phyloP scores from a whole-genome alignment of 2,113 vertebrate genomes.

The Oryzias melastigma region DNA sequence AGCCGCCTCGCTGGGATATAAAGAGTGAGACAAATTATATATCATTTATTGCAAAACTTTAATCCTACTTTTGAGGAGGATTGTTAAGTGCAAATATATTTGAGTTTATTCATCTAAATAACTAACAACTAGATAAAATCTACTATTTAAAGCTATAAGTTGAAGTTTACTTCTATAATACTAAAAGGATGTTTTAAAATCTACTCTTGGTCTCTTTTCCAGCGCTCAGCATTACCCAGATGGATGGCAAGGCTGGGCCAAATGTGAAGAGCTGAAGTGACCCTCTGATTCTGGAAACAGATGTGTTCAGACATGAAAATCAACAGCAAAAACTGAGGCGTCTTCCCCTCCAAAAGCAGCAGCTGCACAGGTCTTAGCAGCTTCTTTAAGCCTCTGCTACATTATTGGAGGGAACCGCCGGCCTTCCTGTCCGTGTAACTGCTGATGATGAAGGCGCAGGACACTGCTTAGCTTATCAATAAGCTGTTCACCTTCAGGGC shows the following conservation, averaged over 20 bases:
- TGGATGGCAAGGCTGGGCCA: slow-evolving; percentile 90
- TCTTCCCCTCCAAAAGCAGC: background rate
- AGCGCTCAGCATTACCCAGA: slow-evolving; percentile 87
- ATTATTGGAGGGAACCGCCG: background rate
- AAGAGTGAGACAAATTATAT: slow-evolving; percentile 72
- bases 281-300: slow-evolving; percentile 41
- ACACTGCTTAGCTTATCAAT: background rate
- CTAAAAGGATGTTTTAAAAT: background rate
- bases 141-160: too few species aligned
- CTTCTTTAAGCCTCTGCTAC: background rate
- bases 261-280: slow-evolving; percentile 74
- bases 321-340: background rate
- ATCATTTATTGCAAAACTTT: too few species aligned
- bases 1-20: slow-evolving; percentile 85
- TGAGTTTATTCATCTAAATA: background rate
- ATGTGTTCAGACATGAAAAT: background rate
- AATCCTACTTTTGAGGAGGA: background rate
- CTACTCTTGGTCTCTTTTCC: slow-evolving; percentile 46
- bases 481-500: too few species aligned
- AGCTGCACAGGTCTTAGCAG: background rate
- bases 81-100: background rate
- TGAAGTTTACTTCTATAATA: background rate
- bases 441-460: background rate
- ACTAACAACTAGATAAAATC: too few species aligned
- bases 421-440: background rate